These are phyloP conservation scores for Aculops lycopersici DNA, from an alignment of 1,140 invertebrate genomes.

Conservation along the genomic window DNA sequence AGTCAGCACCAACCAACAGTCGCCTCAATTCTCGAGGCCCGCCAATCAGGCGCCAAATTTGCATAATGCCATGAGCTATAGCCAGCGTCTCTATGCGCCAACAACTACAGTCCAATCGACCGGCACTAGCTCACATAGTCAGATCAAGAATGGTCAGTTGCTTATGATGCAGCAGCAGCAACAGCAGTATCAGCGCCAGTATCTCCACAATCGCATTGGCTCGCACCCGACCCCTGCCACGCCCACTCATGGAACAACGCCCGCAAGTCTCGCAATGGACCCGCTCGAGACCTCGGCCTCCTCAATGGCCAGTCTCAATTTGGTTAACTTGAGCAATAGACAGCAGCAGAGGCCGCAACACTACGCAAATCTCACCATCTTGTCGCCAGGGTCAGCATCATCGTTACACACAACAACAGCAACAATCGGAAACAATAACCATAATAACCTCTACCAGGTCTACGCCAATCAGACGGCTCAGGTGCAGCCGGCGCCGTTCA, in stretches of 20 bases:
- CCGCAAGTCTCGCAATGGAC: background rate
- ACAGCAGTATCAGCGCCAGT: background rate
- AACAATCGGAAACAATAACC: background rate
- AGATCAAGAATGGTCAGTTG: no score
- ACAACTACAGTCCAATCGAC: no score
- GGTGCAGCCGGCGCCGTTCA: conserved; percentile 19
- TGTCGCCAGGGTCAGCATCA: background rate
- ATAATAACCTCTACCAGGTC: background rate
- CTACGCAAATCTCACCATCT: background rate
- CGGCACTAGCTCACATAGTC: no score
- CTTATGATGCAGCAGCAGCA: background rate
- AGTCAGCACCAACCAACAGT: no score
- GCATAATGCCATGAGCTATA: no score
- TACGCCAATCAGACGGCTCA: background rate
- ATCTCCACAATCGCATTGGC: background rate
- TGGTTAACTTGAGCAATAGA: background rate
- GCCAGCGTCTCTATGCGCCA: no score
- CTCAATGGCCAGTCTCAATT: no score
- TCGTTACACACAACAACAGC: background rate
- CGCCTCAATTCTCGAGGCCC: no score
- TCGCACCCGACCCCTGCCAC: background rate
- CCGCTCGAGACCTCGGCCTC: no score
- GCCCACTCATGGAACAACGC: background rate
- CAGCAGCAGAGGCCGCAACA: background rate
- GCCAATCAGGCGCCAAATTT: no score